Evolutionary conservation across 2,113 vertebrate genomes (phyloP), one percentile per base, ranked within the genome.

Genomic region (Gavia stellata): DNA sequence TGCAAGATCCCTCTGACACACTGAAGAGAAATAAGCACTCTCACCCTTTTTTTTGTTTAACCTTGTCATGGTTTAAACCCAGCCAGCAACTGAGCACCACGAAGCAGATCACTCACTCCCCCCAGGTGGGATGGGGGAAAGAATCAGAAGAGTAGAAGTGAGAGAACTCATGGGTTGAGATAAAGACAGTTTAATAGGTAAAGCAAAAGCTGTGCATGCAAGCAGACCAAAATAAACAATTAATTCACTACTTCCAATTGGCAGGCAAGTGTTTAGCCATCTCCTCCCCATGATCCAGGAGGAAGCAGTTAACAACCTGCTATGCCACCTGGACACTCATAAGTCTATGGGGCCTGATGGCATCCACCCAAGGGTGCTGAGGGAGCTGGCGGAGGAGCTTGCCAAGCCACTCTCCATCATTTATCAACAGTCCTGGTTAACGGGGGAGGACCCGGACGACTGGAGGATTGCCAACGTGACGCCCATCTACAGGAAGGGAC

Each of bases 171-270:
- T 21, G 5, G 28, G 9, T 10, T 74, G 21, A 29, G 13, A 36
- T 40, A 47, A 74, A 45, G 4, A 17, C 21, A 63, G 7, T 47
- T 52, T 74, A 63, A 58, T 5, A 52, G 6, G 26, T 36, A 38
- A 21, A n/a, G 15, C 25, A 83, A 38, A 73, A 45, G 3, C 17
- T 6, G 16, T 4, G 5, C 4, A 24, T 1, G 7, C 6, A 56
- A 42, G 16, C 8, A 80, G 63, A 86, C 18, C 5, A 75, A 90
- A 86, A 17, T 5, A 49, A 40, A 14, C 14, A 31, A 78, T 58
- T 15, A 1, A 7, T 52, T 93, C 25, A 36, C 1, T 3, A 3
- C 8, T 65, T 65, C 44, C 38, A 6, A 3, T 2, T 0, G 4
- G 17, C 38, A 59, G 44, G 34, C 31, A 38, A 4, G 18, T 47